A percentile compares a stretch with the other conserved stretches of the same genome.
Evolutionary conservation across 2,113 vertebrate species (phyloP).

Genomic region (Mystacornis crossleyi): DNA sequence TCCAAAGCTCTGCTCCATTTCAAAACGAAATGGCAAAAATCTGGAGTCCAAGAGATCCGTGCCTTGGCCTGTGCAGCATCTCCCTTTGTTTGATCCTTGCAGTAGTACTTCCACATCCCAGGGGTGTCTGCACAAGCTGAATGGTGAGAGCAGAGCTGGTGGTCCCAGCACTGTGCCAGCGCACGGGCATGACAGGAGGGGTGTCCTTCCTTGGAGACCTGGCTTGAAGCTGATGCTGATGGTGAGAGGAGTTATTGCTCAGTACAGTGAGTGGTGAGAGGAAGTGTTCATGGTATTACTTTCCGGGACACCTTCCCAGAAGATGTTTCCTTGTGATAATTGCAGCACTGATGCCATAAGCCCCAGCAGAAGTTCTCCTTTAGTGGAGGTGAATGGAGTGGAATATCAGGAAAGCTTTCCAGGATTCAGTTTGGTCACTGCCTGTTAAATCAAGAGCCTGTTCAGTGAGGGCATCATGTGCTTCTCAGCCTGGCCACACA

Average conservation of each 20-base stretch:
- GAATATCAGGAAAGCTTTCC: neutral
- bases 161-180: neutral
- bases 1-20: neutral
- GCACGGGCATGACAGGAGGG: accelerated
- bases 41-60: neutral
- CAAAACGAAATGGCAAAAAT: neutral
- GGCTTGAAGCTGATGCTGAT: neutral
- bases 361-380: neutral
- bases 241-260: neutral
- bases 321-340: neutral
- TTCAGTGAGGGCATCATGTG: neutral
- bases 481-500: neutral
- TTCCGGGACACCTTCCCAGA: conserved; percentile 36
- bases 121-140: neutral
- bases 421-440: neutral
- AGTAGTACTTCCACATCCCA: neutral
- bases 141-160: neutral
- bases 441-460: neutral
- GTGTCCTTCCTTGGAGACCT: neutral
- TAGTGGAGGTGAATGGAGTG: neutral
- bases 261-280: neutral
- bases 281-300: neutral
- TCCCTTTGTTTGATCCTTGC: neutral
- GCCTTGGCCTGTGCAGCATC: neutral
- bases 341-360: neutral